Conservation (phyloP, 2,888 invertebrate genomes). For the Heterodera filipjevi region DNA sequence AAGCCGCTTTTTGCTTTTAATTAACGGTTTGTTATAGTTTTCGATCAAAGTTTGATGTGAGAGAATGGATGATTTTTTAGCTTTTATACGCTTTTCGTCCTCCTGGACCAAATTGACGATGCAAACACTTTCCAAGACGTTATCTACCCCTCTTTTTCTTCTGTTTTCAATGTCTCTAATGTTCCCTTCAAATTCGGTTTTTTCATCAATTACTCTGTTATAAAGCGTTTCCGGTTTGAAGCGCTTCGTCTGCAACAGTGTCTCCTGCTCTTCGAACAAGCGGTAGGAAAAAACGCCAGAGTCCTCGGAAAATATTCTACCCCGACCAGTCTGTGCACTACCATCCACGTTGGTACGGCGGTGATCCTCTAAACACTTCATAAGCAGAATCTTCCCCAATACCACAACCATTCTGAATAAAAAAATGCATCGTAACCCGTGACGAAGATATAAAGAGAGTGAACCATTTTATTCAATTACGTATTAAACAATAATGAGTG, state of each 20-base stretch:
- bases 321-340: background rate
- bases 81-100: slow-evolving; percentile 16
- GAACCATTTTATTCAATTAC: background rate
- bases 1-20: slow-evolving; percentile 17
- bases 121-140: background rate
- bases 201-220: background rate
- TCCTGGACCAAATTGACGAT: slow-evolving; percentile 14
- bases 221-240: slow-evolving; percentile 9
- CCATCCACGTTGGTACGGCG: background rate
- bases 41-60: slow-evolving; percentile 11
- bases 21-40: slow-evolving; percentile 1
- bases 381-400: background rate
- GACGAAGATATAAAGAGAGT: slow-evolving; percentile 17
- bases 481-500: background rate
- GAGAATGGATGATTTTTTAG: background rate
- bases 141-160: slow-evolving; percentile 6
- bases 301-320: background rate
- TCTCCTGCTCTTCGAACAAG: background rate
- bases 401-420: background rate
- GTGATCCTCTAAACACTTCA: background rate
- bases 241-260: background rate
- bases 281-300: background rate
- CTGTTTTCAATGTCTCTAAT: background rate
- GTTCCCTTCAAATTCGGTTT: background rate
- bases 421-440: slow-evolving; percentile 10